A percentile compares a stretch with the other conserved stretches of the same genome.
These are phyloP conservation scores for Ramphastos sulfuratus DNA, from an alignment of 2,113 vertebrate species.

Conservation along the genomic window DNA sequence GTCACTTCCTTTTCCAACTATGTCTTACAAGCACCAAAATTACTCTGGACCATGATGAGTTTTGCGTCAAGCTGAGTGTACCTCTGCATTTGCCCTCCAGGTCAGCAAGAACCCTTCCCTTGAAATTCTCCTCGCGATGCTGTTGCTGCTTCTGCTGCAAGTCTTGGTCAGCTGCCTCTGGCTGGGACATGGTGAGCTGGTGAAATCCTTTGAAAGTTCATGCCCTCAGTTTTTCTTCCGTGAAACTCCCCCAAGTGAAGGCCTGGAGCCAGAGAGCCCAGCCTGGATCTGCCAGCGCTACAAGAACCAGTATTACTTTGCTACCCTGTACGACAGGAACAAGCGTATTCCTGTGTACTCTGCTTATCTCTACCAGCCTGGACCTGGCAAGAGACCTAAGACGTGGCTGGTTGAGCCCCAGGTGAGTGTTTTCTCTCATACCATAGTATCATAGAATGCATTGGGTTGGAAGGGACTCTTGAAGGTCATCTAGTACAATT, in stretches of 20 bases:
- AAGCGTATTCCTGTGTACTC: conserved; percentile 37
- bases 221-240: conserved; percentile 42
- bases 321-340: conserved; percentile 17
- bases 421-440: neutral
- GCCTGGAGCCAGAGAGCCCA: neutral
- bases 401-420: conserved; percentile 11
- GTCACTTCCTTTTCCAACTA: fast-evolving
- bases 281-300: conserved; percentile 47
- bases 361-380: conserved; percentile 31
- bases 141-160: conserved; percentile 10
- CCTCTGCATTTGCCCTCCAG: conserved; percentile 4
- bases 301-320: neutral
- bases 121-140: neutral
- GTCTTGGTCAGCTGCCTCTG: neutral
- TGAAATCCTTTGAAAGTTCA: neutral
- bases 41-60: neutral
- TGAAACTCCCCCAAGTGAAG: neutral
- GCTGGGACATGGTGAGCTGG: neutral
- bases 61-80: neutral
- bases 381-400: neutral
- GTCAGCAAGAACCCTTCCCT: neutral
- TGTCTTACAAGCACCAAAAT: neutral
- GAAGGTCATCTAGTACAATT: no score
- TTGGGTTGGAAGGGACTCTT: no score
- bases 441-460: no score